Base-by-base conservation (phyloP, 2,797 vertebrate species). In the Mallotus villosus region DNA sequence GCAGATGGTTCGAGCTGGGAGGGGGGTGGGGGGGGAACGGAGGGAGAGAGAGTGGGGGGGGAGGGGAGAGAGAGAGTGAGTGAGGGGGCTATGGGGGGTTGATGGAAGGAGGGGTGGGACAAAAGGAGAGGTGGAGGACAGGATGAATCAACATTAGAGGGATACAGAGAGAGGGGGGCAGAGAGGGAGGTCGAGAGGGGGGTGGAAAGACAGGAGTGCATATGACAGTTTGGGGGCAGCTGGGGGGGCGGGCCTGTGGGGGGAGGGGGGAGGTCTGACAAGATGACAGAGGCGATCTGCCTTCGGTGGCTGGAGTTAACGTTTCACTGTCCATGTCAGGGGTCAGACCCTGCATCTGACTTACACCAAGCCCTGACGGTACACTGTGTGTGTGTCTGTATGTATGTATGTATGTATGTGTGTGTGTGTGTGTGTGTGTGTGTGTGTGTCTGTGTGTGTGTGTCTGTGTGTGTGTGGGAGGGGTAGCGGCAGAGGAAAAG, bases 151-250 rank as follows among this genome's bases (percentile, higher is more conserved):
- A 89, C 85, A 81, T 89, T 32, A 71, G 8, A 27, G 34, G 49
- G 51, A 53, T 32, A 68, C 16, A 65, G 63, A 59, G 19, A 41
- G 55, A 62, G 53, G 46, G n/a, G 32, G 73, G 79, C 49, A 74
- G 88, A 88, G 89, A 89, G 27, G 78, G 80, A 7, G 51, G 51
- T 53, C 51, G 2, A 41, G 51, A 53, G 49, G 22, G 22, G 74
- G 79, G 46, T 74, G 89, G 87, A 88, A 6, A 53, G 16, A 89
- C 22, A 76, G 80, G 77, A 91, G 80, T 72, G 74, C 81, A 86
- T 86, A 74, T 90, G 89, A 90, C 90, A 92, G 88, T 92, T 89
- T 89, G 84, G 84, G 90, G 86, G 82, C 90, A 92, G 86, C 81
- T 74, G 83, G 78, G 67, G 67, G 81, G 77, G 72, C 85, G 37